Base-by-base conservation (phyloP, 2,888 invertebrate species). In the Gryllus longicercus region DNA sequence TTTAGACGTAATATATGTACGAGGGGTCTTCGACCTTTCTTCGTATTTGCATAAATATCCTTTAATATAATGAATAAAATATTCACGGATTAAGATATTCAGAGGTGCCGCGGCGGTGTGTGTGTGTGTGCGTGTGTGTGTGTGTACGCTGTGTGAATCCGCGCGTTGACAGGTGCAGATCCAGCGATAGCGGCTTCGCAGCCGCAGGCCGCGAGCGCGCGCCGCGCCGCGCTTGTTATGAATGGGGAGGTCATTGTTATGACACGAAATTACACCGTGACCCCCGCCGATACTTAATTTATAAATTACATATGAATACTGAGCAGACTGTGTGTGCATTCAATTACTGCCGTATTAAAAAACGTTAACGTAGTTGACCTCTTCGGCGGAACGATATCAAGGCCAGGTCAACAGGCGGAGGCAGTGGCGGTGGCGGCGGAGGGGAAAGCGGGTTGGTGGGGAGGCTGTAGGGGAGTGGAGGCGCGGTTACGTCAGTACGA, bases 1-100 rank as follows among this genome's bases (percentile, higher is more conserved):
- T 63, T 63, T 63, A 63, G 63, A 63, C 63, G 63, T 63, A 63
- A 63, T 63, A 63, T 63, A 63, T 63, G 63, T 63, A 63, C n/a
- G 63, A 63, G 63, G n/a, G 63, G 63, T 63, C 63, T 63, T n/a
- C 63, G 63, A 63, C 63, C 63, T 63, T 63, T 63, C n/a, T 63
- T 63, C 63, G n/a, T 63, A 63, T 63, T 63, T 63, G 63, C 63
- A 63, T 63, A 63, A 63, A 63, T 63, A 63, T 14, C 63, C 63
- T 63, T 63, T 63, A 63, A 63, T 63, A 63, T 63, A 63, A 63
- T 63, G 63, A 63, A 63, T 63, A 63, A 63, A 63, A 63, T 63
- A 63, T 63, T 63, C 14, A 63, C 63, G 63, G 16, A 63, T 63
- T 63, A 63, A 63, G 63, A 63, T 63, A 63, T 63, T 63, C 63